These are phyloP conservation scores for Muscina levida DNA, from an alignment of 2,888 invertebrate genomes.

Conservation along the genomic window DNA sequence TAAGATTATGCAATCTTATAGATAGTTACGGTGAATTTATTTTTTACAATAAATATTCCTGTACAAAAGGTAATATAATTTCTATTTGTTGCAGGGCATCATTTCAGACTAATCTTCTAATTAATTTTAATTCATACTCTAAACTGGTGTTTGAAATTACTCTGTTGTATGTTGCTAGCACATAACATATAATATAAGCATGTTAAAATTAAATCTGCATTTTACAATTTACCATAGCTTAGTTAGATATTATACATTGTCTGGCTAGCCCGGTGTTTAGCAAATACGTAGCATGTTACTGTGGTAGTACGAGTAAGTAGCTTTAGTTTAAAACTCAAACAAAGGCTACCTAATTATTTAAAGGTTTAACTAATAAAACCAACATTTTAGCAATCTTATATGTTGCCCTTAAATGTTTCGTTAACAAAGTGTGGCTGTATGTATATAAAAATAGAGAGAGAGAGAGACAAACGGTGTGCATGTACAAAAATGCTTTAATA, in stretches of 20 bases:
- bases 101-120: slow-evolving; percentile 28
- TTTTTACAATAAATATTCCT: no score
- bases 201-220: slow-evolving; percentile 33
- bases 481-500: slow-evolving; percentile 39
- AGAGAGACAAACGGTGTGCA: not conserved
- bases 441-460: no score
- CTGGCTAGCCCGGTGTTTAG: slow-evolving; percentile 8
- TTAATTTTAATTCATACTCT: not conserved
- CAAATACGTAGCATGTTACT: no score
- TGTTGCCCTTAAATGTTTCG: slow-evolving; percentile 55
- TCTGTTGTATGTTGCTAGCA: slow-evolving; percentile 53
- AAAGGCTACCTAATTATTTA: slow-evolving; percentile 36
- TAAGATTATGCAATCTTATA: no score
- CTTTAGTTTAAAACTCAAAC: not conserved
- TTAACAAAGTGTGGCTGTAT: not conserved
- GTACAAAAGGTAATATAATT: no score
- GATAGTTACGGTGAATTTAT: no score
- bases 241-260: slow-evolving; percentile 3
- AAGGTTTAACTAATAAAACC: slow-evolving; percentile 46
- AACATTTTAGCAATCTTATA: slow-evolving; percentile 58
- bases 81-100: no score
- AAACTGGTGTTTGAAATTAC: slow-evolving; percentile 8
- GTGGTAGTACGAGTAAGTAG: no score
- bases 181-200: slow-evolving; percentile 6
- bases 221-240: slow-evolving; percentile 34